Evolutionary conservation across 2,113 vertebrate genomes (phyloP).

Genomic region (Trochalopteron elliotii): DNA sequence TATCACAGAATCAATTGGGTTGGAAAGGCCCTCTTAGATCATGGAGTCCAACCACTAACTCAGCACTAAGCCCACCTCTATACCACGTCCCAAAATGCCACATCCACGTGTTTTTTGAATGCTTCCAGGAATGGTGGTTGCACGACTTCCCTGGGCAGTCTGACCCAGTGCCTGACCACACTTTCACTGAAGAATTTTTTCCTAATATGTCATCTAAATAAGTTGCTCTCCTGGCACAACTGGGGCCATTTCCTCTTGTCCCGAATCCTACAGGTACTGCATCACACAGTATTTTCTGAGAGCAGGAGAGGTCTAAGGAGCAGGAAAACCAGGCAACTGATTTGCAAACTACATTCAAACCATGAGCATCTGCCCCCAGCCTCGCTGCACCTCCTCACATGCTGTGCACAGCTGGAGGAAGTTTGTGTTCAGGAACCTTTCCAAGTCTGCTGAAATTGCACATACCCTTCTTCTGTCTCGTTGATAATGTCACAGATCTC

Average conservation of each 20-base stretch:
- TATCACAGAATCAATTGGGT: neutral
- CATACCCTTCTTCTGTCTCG: slow-evolving; percentile 98
- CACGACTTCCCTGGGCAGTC: neutral
- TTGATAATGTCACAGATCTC: slow-evolving; percentile 99
- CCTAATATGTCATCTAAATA: neutral
- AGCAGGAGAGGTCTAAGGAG: neutral
- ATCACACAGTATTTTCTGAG: neutral
- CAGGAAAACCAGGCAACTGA: neutral
- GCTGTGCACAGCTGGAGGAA: neutral
- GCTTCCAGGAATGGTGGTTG: neutral
- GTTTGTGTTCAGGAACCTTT: neutral
- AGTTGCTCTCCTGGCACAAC: neutral
- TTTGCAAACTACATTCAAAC: neutral
- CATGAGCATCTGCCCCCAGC: neutral
- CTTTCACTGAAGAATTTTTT: neutral
- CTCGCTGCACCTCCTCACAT: neutral
- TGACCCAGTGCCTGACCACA: neutral
- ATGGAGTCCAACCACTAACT: neutral
- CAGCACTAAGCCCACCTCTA: neutral
- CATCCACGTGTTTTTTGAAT: neutral
- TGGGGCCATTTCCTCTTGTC: neutral
- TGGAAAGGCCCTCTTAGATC: neutral
- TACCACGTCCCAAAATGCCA: neutral
- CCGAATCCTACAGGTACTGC: neutral
- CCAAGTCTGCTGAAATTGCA: neutral